phyloP scores from a whole-genome alignment of 2,797 vertebrate species.

The Coregonus suidteri region DNA sequence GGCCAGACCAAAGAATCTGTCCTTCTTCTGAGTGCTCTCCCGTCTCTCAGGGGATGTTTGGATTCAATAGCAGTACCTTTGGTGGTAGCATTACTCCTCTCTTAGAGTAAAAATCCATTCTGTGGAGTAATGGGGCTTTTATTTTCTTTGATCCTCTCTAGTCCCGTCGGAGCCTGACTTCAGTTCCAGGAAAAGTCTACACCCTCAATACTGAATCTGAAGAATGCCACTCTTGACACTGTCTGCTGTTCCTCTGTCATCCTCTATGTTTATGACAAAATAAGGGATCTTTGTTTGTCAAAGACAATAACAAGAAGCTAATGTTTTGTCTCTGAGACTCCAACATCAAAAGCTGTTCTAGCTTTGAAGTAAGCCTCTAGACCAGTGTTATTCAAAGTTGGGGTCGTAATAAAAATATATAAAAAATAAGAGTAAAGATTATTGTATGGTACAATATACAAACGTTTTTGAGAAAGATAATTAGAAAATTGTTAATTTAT shows the following conservation, averaged over 20 bases:
- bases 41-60: neutral
- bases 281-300: neutral
- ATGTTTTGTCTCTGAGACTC: neutral
- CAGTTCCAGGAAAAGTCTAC: neutral
- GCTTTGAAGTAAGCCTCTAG: neutral
- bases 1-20: slow-evolving; percentile 8
- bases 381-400: too few species aligned
- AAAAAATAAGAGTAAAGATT: too few species aligned
- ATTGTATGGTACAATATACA: too few species aligned
- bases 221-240: too few species aligned
- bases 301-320: neutral
- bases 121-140: slow-evolving; percentile 2
- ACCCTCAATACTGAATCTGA: neutral
- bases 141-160: slow-evolving; percentile 45
- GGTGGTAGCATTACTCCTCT: neutral
- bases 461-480: too few species aligned
- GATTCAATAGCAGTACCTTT: neutral
- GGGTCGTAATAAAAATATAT: too few species aligned
- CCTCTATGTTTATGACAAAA: too few species aligned
- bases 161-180: neutral
- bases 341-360: neutral
- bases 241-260: too few species aligned
- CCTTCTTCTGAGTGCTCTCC: neutral
- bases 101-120: neutral
- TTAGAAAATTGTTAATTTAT: too few species aligned